These are phyloP conservation scores for Zaprionus ghesquierei DNA, from an alignment of 1,140 invertebrate genomes.

Conservation along the genomic window DNA sequence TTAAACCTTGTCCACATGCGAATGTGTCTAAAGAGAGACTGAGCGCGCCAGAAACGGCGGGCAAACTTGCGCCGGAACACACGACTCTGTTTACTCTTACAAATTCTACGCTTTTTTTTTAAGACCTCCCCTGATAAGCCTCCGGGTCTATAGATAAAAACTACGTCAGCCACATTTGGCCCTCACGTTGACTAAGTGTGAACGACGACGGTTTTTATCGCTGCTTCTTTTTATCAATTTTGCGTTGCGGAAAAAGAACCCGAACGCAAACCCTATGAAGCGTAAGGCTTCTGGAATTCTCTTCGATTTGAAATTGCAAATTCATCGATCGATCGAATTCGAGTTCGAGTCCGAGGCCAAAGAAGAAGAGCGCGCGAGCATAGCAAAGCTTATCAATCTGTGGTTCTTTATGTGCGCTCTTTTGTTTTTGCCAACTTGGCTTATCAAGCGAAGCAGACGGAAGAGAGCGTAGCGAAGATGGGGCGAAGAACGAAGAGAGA, in stretches of 20 bases:
- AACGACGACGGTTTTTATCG: background rate
- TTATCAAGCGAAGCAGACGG: background rate
- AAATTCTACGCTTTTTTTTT: background rate
- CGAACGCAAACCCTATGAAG: background rate
- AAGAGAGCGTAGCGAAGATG: background rate
- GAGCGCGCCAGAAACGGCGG: background rate
- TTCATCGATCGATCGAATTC: background rate
- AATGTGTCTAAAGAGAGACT: slow-evolving; percentile 40
- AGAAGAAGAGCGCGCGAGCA: background rate
- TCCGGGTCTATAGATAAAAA: slow-evolving; percentile 29
- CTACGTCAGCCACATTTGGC: slow-evolving; percentile 37
- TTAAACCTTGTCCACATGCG: slow-evolving; percentile 24
- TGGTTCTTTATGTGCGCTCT: background rate
- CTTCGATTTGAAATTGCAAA: background rate
- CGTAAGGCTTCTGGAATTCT: background rate
- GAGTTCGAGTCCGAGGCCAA: too few relatives aligned
- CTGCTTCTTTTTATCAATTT: slow-evolving; percentile 12
- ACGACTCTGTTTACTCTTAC: slow-evolving; percentile 32
- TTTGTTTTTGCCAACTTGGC: background rate
- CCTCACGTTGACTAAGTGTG: slow-evolving; percentile 2
- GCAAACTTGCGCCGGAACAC: background rate
- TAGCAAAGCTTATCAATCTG: background rate
- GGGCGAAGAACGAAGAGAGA: background rate
- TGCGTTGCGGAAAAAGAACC: background rate
- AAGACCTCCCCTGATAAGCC: background rate